Evolutionary conservation across 2,888 invertebrate species (phyloP), one percentile per base, ranked within the genome.

Genomic region (Tiliacea aurago): DNA sequence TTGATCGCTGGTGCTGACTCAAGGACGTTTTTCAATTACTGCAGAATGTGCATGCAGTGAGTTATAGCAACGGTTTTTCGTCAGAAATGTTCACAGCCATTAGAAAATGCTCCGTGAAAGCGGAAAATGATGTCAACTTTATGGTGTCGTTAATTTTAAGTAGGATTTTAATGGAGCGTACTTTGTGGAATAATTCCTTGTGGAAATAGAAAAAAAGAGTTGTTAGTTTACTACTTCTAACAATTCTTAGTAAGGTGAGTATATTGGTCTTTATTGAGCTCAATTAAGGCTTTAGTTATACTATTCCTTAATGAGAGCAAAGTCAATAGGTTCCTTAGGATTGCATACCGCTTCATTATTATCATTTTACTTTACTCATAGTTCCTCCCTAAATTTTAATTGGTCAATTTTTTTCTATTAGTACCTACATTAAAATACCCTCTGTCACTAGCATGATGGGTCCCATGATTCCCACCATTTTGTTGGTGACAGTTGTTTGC

Each of bases 71-170:
- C n/a, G 0, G 51, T 37, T 63, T 59, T 33, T 37, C 28, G 18
- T 18, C n/a, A 18, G 18, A 53, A 73, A 43, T 65, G 28, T 55
- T n/a, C 15, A 15, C 10, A 45, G 18, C 47, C 15, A 9, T 51
- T 37, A 13, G 15, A 13, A 20, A 81, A 62, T 23, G 20, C 43
- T 47, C 6, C 18, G 53, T 49, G 43, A 75, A 67, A 75, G 68
- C 47, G 20, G 53, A 58, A 58, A 67, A 67, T 43, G 9, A 58
- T 63, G 76, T 67, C 47, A 80, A 53, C n/a, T 68, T 68, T 81
- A 76, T 64, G 43, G 53, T 67, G 45, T 67, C 33, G 66, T 78
- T 75, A 67, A 62, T 67, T 63, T 63, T 45, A 65, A 47, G 49
- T 45, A 51, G 49, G 2, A 41, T 43, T 74, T 77, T 66, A 66